Evolutionary conservation across 1,140 invertebrate species (phyloP), one percentile per base, ranked within the genome.

Genomic region (Colletes gigas): DNA sequence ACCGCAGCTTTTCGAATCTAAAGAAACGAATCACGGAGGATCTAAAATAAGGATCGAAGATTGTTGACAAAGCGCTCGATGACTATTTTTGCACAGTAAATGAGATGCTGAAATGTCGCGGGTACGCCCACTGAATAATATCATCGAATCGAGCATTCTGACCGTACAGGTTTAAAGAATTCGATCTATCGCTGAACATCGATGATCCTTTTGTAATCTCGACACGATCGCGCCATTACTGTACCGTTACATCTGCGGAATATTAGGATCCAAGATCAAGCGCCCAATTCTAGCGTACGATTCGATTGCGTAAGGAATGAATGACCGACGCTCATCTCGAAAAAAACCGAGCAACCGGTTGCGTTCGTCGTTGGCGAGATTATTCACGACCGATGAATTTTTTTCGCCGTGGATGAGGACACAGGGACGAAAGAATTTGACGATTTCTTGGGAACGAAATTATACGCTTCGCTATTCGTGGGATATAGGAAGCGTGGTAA

Each of bases 181-280:
- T 59, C 12, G 30, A 52, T 52, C 21, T 19, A 80, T 57, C 12
- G 30, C 3, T 17, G 8, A n/a, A 41, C 14, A 39, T 8, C 4
- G 52, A n/a, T 10, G 50, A n/a, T 39, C 1, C 54, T 30, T 78
- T 78, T 21, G 67, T 71, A 82, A 71, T 78, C 80, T 0, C 9
- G n/a, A 63, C 75, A 82, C 80, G 74, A 82, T 60, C 44, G 9
- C 10, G 55, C 41, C 57, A 78, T 82, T 78, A 82, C 52, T 67
- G 15, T 78, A 47, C 67, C 75, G 75, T 82, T 82, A 82, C 44
- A 67, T 82, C 60, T 39, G 9, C 19, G 3, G 41, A 66, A 66
- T 8, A 78, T 78, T 78, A 65, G 59, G 68, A 66, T 17, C 21
- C 52, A 47, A 66, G 7, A 59, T 55, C 30, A 59, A 68, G 50